Evolutionary conservation across 2,797 vertebrate species (phyloP).

Genomic region (Sebastes kiyomatsui): DNA sequence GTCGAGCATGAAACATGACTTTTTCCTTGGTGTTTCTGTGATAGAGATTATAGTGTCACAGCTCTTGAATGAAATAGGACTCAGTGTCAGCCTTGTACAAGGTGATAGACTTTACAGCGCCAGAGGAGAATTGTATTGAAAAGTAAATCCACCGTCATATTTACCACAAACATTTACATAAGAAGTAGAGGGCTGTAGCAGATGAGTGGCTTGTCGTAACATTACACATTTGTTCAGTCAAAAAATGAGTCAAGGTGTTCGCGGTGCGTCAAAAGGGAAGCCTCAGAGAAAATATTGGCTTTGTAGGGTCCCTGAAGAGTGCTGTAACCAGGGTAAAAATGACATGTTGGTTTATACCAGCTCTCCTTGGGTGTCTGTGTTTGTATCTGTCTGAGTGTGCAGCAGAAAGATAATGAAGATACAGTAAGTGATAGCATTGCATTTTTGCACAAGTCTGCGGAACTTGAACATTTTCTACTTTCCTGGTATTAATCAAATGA

Average conservation of each 20-base stretch:
- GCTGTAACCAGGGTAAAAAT: conserved; percentile 58
- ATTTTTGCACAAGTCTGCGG: background rate
- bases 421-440: background rate
- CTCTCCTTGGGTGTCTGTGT: conserved; percentile 9
- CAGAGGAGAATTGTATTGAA: conserved; percentile 55
- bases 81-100: conserved; percentile 74
- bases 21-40: conserved; percentile 43
- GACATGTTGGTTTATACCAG: conserved; percentile 49
- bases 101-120: conserved; percentile 79
- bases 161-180: conserved; percentile 89
- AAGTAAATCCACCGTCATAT: conserved; percentile 85
- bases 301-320: conserved; percentile 62
- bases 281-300: conserved; percentile 54
- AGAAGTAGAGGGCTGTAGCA: conserved; percentile 89
- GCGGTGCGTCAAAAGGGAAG: conserved; percentile 31
- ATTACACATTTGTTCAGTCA: conserved; percentile 86
- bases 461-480: background rate
- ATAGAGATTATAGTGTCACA: conserved; percentile 58
- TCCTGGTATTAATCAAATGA: background rate
- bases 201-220: conserved; percentile 89
- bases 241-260: conserved; percentile 86
- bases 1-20: conserved; percentile 10
- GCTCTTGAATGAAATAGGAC: conserved; percentile 61
- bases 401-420: conserved; percentile 8
- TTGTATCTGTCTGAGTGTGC: background rate